Evolutionary conservation across 37 sponge, comb jelly and placozoan genomes (phyloP), one percentile per base, ranked within the genome.

Genomic region (Dysidea cf. avara): DNA sequence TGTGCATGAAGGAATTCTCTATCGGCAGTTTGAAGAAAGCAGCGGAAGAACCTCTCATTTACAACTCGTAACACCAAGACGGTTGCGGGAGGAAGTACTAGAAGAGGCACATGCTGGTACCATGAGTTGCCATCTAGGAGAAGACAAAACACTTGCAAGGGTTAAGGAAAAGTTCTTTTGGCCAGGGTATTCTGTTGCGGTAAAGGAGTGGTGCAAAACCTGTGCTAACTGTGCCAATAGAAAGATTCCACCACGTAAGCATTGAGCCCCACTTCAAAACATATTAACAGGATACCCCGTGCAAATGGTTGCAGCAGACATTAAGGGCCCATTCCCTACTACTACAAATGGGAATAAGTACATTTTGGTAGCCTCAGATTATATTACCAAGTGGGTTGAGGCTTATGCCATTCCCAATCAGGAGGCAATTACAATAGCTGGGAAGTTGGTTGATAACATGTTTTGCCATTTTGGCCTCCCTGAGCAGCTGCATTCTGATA

Each of bases 101-200:
- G 29, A 69, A 21, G 70, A 69, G 9, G 12, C 51, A 14, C 70
- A 69, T 24, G 70, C 25, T 17, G 54, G 70, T 6, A 53, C 51
- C 13, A 2, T 51, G 18, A 51, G 70, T 69, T 51, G 54, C 32
- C 70, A 69, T 28, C 54, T 69, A 26, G 70, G 70, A 17, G 54
- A 69, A 36, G 39, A 69, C 32, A 69, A 69, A 32, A 69, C 46
- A 5, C 46, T 43, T 43, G 46, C 46, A 43, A 43, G 46, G 9
- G 46, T 43, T 43, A 43, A 43, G 46, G 46, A 43, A 43, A 43
- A 43, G 46, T 43, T 43, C 46, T 43, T 43, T 43, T 43, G 46
- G 46, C 46, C 46, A 43, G 46, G 46, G 46, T 43, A 43, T 9
- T 43, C 46, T 9, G 9, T 5, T 43, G 46, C 46, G 9, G 40